phyloP scores from a whole-genome alignment of 2,888 invertebrate genomes.

The Seira sanloemensis region DNA sequence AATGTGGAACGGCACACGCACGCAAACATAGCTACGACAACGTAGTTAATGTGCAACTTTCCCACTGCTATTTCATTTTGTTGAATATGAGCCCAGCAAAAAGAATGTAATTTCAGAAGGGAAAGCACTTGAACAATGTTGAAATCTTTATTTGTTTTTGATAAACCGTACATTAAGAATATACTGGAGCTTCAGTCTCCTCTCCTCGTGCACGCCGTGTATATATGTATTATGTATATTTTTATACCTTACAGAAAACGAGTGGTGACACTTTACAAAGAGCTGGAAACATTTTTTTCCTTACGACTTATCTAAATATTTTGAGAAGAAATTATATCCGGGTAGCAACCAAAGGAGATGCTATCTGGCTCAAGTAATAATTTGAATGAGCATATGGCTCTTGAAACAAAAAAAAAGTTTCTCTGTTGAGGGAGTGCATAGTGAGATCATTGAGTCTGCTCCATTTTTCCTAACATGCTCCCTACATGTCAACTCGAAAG shows the following conservation, averaged over 20 bases:
- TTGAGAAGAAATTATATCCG: background rate
- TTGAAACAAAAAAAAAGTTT: background rate
- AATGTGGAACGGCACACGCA: too few species aligned
- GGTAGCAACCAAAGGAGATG: conserved; percentile 3
- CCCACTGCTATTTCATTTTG: background rate
- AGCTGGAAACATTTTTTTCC: too few species aligned
- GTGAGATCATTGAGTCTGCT: too few species aligned
- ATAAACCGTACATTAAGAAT: background rate
- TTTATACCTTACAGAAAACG: background rate
- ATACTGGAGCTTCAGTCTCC: background rate
- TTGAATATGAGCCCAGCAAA: background rate
- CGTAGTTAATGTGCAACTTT: background rate
- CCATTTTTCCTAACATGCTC: conserved; percentile 8
- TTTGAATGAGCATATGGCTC: background rate
- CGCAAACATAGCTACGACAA: background rate
- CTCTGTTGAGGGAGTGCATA: background rate
- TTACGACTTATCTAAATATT: background rate
- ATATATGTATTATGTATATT: too few species aligned
- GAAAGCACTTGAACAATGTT: conserved; percentile 2
- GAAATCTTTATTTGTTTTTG: conserved; percentile 12
- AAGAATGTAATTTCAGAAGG: background rate
- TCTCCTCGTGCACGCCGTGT: background rate
- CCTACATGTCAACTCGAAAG: conserved; percentile 13
- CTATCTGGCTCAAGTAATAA: background rate
- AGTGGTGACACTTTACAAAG: background rate